Evolutionary conservation across 2,888 invertebrate genomes (phyloP).

Genomic region (Ethmia dodecea): DNA sequence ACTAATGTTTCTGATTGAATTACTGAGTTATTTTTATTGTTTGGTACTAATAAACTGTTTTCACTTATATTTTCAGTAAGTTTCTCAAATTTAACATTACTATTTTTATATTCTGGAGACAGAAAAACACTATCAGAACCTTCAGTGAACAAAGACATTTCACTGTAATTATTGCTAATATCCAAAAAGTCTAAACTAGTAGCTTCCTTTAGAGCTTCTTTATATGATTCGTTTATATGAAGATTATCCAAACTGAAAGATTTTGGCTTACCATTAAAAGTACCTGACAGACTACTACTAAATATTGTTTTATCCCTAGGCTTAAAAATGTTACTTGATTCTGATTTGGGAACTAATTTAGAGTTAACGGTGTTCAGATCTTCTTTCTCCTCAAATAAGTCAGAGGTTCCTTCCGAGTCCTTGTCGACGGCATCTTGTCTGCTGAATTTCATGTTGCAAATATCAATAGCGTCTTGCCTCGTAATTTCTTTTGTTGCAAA

Average conservation of each 20-base stretch:
- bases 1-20: constrained; percentile 1
- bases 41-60: no score
- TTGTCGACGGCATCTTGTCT: constrained; percentile 35
- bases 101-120: constrained; percentile 40
- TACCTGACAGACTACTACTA: constrained; percentile 41
- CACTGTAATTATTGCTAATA: constrained; percentile 35
- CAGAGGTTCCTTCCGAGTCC: constrained; percentile 1
- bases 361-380: constrained; percentile 25
- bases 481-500: constrained; percentile 42
- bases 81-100: constrained; percentile 24
- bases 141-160: constrained; percentile 48
- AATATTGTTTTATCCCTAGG: constrained; percentile 41
- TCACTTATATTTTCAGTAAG: no score
- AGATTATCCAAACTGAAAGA: constrained; percentile 63
- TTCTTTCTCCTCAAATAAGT: neutral
- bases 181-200: constrained; percentile 58
- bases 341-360: constrained; percentile 36
- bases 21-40: neutral
- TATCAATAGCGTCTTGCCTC: constrained; percentile 55
- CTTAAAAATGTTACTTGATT: constrained; percentile 29
- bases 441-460: constrained; percentile 28
- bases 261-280: constrained; percentile 64
- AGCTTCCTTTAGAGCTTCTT: constrained; percentile 54
- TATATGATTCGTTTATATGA: constrained; percentile 37
- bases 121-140: constrained; percentile 55